Base-by-base conservation (phyloP, 2,888 invertebrate species). In the Petrophora chlorosata region DNA sequence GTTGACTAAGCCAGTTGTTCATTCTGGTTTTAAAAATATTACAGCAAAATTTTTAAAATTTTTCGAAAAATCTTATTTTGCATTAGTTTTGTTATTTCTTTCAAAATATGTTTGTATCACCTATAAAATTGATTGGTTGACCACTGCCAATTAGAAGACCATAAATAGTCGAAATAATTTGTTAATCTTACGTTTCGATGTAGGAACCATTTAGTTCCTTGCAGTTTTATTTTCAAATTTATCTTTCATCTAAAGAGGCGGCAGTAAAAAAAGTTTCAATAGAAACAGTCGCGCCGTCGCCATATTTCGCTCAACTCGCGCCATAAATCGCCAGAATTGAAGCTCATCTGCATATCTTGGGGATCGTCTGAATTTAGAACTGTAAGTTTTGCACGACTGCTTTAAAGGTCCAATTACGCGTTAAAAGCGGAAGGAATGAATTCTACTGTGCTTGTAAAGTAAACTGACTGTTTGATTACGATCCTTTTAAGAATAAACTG, bases 241-340 rank as follows among this genome's bases (percentile, higher is more conserved):
- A 84, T 84, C 79, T 82, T 73, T 72, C 78, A 79, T 82, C 82
- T 79, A 73, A 76, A 75, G 67, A 69, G 70, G 68, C 70, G 72
- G 73, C 68, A 77, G 69, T 80, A 76, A 85, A 84, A 48, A 85
- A 86, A 82, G 78, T 85, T 85, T 81, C 78, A 82, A 76, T 82
- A 79, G 79, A 76, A 79, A 79, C 78, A 79, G 79, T 77, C 76
- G 74, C 74, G 74, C 62, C 71, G 72, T 70, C 67, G 83, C 84
- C 80, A 83, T 85, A 85, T 85, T 85, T 83, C 70, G 78, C 73
- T 73, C 72, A 72, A 78, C 77, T 80, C 82, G 83, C 84, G 79
- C 82, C 81, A 84, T 85, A 85, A 87, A 85, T 85, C 81, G 80
- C 79, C 76, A 79, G 73, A 76, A 77, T 79, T 68, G 71, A 73